phyloP scores from a whole-genome alignment of 1,140 invertebrate species.

The Ridgeia piscesae region DNA sequence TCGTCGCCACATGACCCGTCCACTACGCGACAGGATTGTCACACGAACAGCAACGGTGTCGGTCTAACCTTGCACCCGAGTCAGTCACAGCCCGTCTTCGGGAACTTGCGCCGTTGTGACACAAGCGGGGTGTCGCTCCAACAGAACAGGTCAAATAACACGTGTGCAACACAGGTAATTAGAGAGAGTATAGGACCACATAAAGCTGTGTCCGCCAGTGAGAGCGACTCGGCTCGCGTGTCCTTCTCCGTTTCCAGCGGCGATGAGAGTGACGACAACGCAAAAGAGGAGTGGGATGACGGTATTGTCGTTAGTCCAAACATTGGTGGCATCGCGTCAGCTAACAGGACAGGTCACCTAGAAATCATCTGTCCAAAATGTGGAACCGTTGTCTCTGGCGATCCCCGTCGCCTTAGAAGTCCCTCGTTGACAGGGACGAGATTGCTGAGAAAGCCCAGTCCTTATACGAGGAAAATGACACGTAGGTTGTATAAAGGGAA shows the following conservation, averaged over 20 bases:
- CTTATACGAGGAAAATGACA: background rate
- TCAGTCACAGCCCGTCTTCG: background rate
- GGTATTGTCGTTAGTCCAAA: background rate
- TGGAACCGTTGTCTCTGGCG: background rate
- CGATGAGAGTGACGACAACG: background rate
- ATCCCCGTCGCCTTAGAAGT: background rate
- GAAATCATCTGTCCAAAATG: background rate
- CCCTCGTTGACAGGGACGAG: background rate
- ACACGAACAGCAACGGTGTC: background rate
- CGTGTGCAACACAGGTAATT: background rate
- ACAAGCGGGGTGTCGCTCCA: background rate
- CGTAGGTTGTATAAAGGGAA: background rate
- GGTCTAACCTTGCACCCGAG: background rate
- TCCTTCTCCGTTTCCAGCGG: background rate
- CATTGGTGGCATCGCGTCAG: background rate
- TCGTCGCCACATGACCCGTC: background rate
- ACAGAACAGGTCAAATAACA: background rate
- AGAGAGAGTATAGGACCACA: background rate
- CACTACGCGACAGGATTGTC: background rate
- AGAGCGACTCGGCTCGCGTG: background rate
- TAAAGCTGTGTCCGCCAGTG: background rate
- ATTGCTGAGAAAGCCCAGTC: background rate
- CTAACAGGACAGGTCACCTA: background rate
- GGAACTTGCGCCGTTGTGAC: background rate
- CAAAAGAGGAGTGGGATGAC: background rate